phyloP scores from a whole-genome alignment of 2,888 invertebrate species.

The Tachina lurida region DNA sequence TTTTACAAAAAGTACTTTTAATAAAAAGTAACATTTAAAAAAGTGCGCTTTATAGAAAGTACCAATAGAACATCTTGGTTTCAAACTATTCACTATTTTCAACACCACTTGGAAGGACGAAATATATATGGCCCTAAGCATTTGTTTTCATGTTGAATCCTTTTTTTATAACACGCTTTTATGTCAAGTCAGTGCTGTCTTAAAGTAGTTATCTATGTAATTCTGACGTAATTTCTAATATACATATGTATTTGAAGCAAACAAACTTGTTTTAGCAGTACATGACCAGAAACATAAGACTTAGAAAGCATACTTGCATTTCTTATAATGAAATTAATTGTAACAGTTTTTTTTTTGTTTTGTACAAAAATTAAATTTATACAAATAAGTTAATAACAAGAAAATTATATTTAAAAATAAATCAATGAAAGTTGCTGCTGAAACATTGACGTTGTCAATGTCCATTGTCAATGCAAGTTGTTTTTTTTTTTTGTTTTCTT shows the following conservation, averaged over 20 bases:
- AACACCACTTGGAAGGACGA: too few relatives aligned
- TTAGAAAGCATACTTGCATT: slow-evolving; percentile 48
- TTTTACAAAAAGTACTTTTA: too few relatives aligned
- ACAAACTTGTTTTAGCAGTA: slow-evolving; percentile 20
- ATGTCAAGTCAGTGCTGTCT: neutral
- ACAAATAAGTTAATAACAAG: slow-evolving; percentile 32
- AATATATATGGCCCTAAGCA: too few relatives aligned
- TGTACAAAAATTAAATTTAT: slow-evolving; percentile 55
- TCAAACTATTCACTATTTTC: too few relatives aligned
- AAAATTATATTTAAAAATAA: slow-evolving; percentile 51
- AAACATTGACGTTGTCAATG: slow-evolving; percentile 60
- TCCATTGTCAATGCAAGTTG: slow-evolving; percentile 69
- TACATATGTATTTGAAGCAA: neutral
- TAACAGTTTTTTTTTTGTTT: neutral
- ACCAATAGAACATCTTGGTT: too few relatives aligned
- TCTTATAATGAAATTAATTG: slow-evolving; percentile 6
- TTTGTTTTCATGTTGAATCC: neutral
- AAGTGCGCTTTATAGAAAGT: too few relatives aligned
- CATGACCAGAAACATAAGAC: slow-evolving; percentile 56
- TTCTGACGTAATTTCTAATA: slow-evolving; percentile 47
- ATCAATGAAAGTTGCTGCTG: slow-evolving; percentile 68
- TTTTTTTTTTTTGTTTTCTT: slow-evolving; percentile 3
- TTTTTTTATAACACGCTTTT: neutral
- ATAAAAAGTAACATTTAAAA: too few relatives aligned
- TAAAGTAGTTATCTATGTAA: neutral